Evolutionary conservation across 2,888 invertebrate genomes (phyloP).

Genomic region (Cheilosia pagana): DNA sequence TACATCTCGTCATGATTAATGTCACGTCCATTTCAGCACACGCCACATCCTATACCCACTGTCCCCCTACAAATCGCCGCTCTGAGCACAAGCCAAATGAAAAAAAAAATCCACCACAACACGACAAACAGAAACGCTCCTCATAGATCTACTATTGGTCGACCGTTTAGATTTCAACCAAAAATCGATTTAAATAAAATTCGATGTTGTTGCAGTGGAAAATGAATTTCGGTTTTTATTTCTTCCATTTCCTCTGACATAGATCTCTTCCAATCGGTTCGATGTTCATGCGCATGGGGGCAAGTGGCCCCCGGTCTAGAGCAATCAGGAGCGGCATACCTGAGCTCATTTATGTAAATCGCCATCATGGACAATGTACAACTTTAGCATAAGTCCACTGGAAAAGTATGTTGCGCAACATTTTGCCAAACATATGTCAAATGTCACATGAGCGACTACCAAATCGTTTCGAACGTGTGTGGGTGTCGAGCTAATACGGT

Average conservation of each 20-base stretch:
- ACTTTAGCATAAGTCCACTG: constrained; percentile 54
- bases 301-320: constrained; percentile 32
- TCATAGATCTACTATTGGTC: constrained; percentile 46
- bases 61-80: constrained; percentile 33
- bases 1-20: constrained; percentile 47
- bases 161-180: constrained; percentile 63
- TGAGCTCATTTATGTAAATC: constrained; percentile 71
- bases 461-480: constrained; percentile 45
- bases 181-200: constrained; percentile 73
- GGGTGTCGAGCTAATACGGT: constrained; percentile 49
- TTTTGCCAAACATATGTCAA: constrained; percentile 68
- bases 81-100: constrained; percentile 28
- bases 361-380: constrained; percentile 50
- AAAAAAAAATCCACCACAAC: constrained; percentile 11
- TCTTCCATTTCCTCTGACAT: constrained; percentile 36
- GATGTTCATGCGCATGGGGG: constrained; percentile 2
- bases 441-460: constrained; percentile 69
- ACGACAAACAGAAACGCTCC: constrained; percentile 42
- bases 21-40: constrained; percentile 57
- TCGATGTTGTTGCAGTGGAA: constrained; percentile 60
- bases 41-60: constrained; percentile 41
- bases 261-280: constrained; percentile 70
- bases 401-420: constrained; percentile 65
- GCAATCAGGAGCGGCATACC: constrained; percentile 59
- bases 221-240: constrained; percentile 37